A percentile compares a stretch with the other conserved stretches of the same genome.
phyloP scores from a whole-genome alignment of 2,797 vertebrate species.

The Melanotaenia pygmaea region DNA sequence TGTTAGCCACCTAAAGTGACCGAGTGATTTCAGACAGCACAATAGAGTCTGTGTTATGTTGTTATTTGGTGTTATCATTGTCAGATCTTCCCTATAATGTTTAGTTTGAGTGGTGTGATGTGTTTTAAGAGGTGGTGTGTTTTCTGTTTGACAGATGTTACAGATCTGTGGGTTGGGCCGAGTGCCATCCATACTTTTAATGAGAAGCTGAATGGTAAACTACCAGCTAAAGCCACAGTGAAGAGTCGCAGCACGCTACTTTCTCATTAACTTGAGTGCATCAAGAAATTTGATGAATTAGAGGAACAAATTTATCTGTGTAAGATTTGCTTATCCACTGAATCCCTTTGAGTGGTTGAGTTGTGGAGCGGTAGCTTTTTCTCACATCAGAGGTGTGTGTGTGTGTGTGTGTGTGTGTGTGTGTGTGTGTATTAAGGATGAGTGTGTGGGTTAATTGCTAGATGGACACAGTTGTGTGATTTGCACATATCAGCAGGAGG shows the following conservation, averaged over 20 bases:
- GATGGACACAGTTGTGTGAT: conserved; percentile 67
- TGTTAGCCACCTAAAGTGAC: conserved; percentile 57
- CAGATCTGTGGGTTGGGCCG: conserved; percentile 58
- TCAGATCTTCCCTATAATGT: conserved; percentile 47
- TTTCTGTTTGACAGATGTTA: conserved; percentile 72
- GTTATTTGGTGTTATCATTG: conserved; percentile 42
- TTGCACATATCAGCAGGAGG: conserved; percentile 76
- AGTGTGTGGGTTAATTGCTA: conserved; percentile 43
- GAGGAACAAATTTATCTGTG: conserved; percentile 38
- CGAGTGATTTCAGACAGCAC: conserved; percentile 50
- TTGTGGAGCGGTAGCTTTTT: conserved; percentile 43
- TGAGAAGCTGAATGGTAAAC: conserved; percentile 62
- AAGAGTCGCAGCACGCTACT: conserved; percentile 39
- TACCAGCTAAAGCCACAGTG: conserved; percentile 57
- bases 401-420: neutral
- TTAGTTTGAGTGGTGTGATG: conserved; percentile 50
- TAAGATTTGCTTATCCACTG: conserved; percentile 29
- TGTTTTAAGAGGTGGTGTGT: conserved; percentile 51
- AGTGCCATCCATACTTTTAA: conserved; percentile 61
- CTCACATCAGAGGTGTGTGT: conserved; percentile 25
- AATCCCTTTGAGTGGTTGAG: conserved; percentile 21
- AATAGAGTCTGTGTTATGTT: conserved; percentile 34
- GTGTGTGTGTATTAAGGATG: conserved; percentile 8
- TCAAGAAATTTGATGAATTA: conserved; percentile 47
- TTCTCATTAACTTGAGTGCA: conserved; percentile 61